Evolutionary conservation across 2,797 vertebrate genomes (phyloP).

Genomic region (Anabacerthia variegaticeps): DNA sequence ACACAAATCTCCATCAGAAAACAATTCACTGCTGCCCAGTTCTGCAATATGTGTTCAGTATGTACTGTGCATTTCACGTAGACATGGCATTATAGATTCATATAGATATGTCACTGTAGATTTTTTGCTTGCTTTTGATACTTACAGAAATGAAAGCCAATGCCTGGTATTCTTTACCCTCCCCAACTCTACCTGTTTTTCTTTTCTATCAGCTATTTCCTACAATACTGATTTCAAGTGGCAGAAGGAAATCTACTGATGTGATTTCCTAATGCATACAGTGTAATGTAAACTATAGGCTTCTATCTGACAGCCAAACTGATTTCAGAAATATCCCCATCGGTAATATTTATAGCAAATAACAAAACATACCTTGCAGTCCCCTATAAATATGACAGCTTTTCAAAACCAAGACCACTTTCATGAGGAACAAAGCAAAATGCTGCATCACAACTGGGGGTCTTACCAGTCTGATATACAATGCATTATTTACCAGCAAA

Average conservation of each 20-base stretch:
- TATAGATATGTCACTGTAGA: background rate
- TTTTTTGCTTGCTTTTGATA: background rate
- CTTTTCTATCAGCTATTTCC: background rate
- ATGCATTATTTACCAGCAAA: slow-evolving; percentile 12
- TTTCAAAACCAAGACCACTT: slow-evolving; percentile 8
- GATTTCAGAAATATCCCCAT: background rate
- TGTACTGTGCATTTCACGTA: background rate
- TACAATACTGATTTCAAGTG: slow-evolving; percentile 5
- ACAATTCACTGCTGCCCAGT: background rate
- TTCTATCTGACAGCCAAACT: background rate
- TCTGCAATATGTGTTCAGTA: rapidly evolving
- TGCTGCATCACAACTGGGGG: background rate
- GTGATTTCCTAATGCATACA: background rate
- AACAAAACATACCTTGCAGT: slow-evolving; percentile 26
- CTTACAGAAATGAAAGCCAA: background rate
- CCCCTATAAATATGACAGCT: slow-evolving; percentile 9
- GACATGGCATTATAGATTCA: background rate
- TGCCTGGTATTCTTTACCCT: background rate
- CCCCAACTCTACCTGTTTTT: background rate
- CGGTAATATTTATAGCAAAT: slow-evolving; percentile 19
- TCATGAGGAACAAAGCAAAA: background rate
- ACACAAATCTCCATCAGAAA: background rate
- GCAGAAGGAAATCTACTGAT: background rate
- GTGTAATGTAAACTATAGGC: background rate
- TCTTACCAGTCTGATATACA: background rate